phyloP scores from a whole-genome alignment of 2,797 vertebrate species.

The Rhyacichthys aspro region DNA sequence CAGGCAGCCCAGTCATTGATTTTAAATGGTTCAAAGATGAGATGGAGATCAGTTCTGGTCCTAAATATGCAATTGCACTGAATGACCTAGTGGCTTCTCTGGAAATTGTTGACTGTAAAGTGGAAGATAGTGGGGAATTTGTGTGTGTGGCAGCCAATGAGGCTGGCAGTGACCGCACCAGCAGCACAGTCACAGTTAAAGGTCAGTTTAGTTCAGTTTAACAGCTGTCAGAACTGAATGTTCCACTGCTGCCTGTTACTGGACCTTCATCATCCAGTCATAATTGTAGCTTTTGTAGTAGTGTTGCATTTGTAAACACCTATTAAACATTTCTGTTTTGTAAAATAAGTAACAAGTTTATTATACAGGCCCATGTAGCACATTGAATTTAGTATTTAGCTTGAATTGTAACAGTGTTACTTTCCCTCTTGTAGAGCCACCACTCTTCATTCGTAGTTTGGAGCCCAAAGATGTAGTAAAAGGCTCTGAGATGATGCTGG shows the following conservation, averaged over 20 bases:
- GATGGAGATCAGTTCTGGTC: constrained; percentile 84
- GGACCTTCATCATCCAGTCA: not conserved
- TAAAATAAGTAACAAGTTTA: too few relatives aligned
- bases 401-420: not conserved
- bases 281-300: too few relatives aligned
- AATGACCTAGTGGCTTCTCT: constrained; percentile 82
- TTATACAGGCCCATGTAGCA: too few relatives aligned
- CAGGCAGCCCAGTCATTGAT: constrained; percentile 89
- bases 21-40: constrained; percentile 94
- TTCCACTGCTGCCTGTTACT: not conserved
- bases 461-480: constrained; percentile 92
- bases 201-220: constrained; percentile 84
- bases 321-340: too few relatives aligned
- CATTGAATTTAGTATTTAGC: too few relatives aligned
- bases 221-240: not conserved
- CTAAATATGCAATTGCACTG: constrained; percentile 82
- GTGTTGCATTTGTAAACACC: too few relatives aligned
- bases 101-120: constrained; percentile 73
- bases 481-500: constrained; percentile 89
- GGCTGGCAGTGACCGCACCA: constrained; percentile 91
- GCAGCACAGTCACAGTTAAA: constrained; percentile 91
- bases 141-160: constrained; percentile 92
- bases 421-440: constrained; percentile 84
- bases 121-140: constrained; percentile 92
- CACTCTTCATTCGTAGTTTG: constrained; percentile 90